A percentile compares a stretch with the other conserved stretches of the same genome.
Evolutionary conservation across 2,888 invertebrate genomes (phyloP).

Genomic region (Rhingia rostrata): DNA sequence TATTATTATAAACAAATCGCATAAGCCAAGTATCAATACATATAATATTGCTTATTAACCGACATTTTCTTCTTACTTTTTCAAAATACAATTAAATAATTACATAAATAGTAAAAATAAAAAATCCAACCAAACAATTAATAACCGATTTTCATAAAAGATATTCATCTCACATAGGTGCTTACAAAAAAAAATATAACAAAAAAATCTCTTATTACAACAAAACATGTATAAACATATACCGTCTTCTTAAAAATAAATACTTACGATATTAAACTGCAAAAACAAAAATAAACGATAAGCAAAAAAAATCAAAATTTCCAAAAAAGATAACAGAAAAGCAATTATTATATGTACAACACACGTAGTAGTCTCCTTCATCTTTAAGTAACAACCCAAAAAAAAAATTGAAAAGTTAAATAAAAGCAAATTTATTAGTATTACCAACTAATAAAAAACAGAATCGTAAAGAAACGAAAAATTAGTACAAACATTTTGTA

Average conservation of each 20-base stretch:
- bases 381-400: slow-evolving; percentile 18
- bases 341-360: slow-evolving; percentile 72
- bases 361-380: slow-evolving; percentile 41
- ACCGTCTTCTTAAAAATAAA: slow-evolving; percentile 48
- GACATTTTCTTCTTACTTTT: slow-evolving; percentile 36
- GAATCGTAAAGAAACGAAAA: slow-evolving; percentile 66
- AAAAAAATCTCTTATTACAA: slow-evolving; percentile 16
- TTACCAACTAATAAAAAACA: slow-evolving; percentile 38
- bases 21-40: slow-evolving; percentile 47
- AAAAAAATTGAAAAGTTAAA: background rate
- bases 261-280: background rate
- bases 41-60: slow-evolving; percentile 56
- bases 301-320: slow-evolving; percentile 29
- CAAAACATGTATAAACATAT: slow-evolving; percentile 39
- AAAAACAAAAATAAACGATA: slow-evolving; percentile 2
- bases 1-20: slow-evolving; percentile 42
- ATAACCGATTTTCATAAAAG: slow-evolving; percentile 56
- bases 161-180: slow-evolving; percentile 65
- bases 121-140: background rate
- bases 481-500: slow-evolving; percentile 74
- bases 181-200: slow-evolving; percentile 39
- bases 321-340: slow-evolving; percentile 58
- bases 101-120: slow-evolving; percentile 20
- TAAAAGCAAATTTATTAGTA: slow-evolving; percentile 33
- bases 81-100: slow-evolving; percentile 25